Evolutionary conservation across 2,888 invertebrate genomes (phyloP), one percentile per base, ranked within the genome.

Genomic region (Aphodius granarius): DNA sequence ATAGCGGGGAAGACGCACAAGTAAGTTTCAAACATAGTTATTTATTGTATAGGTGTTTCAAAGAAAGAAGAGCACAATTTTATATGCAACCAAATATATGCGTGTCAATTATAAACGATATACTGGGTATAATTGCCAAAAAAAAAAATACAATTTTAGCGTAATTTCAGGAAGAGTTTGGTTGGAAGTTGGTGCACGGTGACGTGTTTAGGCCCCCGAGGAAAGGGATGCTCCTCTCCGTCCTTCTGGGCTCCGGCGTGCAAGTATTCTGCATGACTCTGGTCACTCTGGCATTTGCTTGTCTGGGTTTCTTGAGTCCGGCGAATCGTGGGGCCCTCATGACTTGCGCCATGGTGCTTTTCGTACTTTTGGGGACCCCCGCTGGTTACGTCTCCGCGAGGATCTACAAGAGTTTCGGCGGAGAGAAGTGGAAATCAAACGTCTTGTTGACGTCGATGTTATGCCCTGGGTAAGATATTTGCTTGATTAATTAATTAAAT

Each of bases 381-480:
- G 98, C 99, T 73, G 99, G 99, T 3, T 99, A 97, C 88, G 95
- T 97, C 64, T 97, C 98, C 76, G 97, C 99, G 0, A 90, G 99
- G 81, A 93, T 99, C 83, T 99, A 99, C 89, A 99, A 99, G 89
- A 97, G 97, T 88, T 98, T 99, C 87, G 98, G 98, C 9, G 99
- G 99, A 0, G 94, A 98, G 80, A 95, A 97, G 84, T 99, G 99
- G 99, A 99, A 99, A 89, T 96, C 96, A 76, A 99, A 99, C 88
- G 97, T 99, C 0, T 88, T 99, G 74, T 90, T 99, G 62, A 99
- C 99, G 0, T 97, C 98, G 4, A 96, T 98, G 92, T 90, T 99
- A 15, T 96, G 97, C 84, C 98, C 99, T 0, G 99, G 99, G 75
- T 75, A 64, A 73, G 74, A 73, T 63, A 15, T 74, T 21, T 63